Conservation (phyloP, 1,140 invertebrate species). For the Diabrotica undecimpunctata region DNA sequence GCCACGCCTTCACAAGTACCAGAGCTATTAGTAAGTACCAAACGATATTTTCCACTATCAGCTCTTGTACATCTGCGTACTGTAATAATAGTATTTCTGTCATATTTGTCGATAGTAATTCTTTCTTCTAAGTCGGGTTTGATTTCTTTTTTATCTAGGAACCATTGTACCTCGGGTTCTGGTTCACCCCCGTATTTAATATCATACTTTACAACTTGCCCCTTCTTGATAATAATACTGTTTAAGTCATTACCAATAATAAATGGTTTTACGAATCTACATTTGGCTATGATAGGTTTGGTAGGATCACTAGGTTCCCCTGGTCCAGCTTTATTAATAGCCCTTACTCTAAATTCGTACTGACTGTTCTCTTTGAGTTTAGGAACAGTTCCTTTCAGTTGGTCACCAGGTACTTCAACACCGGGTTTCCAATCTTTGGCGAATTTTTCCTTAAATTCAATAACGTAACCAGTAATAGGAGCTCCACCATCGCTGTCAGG, state of each 20-base stretch:
- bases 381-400: slow-evolving; percentile 72
- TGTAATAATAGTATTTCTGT: slow-evolving; percentile 86
- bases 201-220: slow-evolving; percentile 87
- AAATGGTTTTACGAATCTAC: slow-evolving; percentile 90
- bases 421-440: slow-evolving; percentile 83
- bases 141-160: slow-evolving; percentile 67
- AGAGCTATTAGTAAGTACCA: slow-evolving; percentile 78
- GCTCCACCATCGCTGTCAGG: slow-evolving; percentile 90
- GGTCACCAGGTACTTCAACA: slow-evolving; percentile 75
- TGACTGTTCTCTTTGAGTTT: slow-evolving; percentile 91
- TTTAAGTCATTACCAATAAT: slow-evolving; percentile 83
- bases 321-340: slow-evolving; percentile 93
- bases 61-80: slow-evolving; percentile 78
- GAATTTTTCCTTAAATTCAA: slow-evolving; percentile 93
- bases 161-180: slow-evolving; percentile 86
- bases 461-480: slow-evolving; percentile 89
- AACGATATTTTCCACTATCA: slow-evolving; percentile 88
- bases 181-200: slow-evolving; percentile 94
- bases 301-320: slow-evolving; percentile 92
- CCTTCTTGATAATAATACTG: slow-evolving; percentile 88
- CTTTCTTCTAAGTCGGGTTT: slow-evolving; percentile 62
- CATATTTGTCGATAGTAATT: slow-evolving; percentile 85
- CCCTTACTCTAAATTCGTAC: slow-evolving; percentile 94
- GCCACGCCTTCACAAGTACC: slow-evolving; percentile 78
- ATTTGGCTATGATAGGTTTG: slow-evolving; percentile 93